Conservation (phyloP, 2,797 vertebrate genomes). For the Buceros bicornis region DNA sequence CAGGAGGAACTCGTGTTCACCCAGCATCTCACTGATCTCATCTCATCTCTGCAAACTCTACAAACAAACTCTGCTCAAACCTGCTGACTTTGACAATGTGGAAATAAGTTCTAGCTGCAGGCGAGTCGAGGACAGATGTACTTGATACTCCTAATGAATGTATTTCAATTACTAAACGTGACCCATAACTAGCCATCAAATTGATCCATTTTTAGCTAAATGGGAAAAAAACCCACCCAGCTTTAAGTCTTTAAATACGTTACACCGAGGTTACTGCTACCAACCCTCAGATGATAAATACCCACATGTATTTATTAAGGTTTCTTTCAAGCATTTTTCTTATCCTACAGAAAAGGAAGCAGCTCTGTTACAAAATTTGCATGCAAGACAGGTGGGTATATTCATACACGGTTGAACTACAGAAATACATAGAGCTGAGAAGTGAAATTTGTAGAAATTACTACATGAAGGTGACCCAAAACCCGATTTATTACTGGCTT, state of each 20-base stretch:
- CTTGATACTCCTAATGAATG: not conserved
- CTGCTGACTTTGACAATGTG: not conserved
- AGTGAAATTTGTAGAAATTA: not conserved
- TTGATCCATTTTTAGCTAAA: not conserved
- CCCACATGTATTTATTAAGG: not conserved
- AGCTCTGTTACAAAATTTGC: not conserved
- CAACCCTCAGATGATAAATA: not conserved
- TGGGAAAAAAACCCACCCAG: not conserved
- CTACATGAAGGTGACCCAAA: constrained; percentile 32
- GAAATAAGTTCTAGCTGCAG: not conserved
- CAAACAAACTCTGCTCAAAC: not conserved
- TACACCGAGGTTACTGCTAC: not conserved
- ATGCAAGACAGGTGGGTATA: not conserved
- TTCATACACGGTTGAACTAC: not conserved
- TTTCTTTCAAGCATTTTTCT: constrained; percentile 10
- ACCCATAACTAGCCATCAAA: not conserved
- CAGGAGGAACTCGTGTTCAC: constrained; percentile 9
- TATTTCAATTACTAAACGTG: not conserved
- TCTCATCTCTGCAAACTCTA: not conserved
- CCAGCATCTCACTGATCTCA: not conserved
- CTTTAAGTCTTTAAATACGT: not conserved
- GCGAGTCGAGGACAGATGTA: not conserved
- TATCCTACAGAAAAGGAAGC: not conserved
- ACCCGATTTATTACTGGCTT: not conserved
- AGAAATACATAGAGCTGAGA: not conserved